Base-by-base conservation (phyloP, 2,888 invertebrate species). In the Polymixis flavicincta region DNA sequence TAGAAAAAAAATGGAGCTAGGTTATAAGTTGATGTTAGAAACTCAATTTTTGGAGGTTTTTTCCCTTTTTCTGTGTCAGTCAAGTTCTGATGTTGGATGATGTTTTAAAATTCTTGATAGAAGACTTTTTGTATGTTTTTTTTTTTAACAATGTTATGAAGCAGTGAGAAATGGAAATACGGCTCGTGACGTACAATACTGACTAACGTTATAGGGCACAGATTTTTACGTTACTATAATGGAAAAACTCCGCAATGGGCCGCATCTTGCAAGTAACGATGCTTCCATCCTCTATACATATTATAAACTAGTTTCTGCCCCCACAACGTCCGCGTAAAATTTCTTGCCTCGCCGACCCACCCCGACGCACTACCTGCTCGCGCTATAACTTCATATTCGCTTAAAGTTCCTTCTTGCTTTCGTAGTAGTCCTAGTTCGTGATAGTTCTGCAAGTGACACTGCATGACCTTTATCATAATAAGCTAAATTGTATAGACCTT, bases 1-100 rank as follows among this genome's bases (percentile, higher is more conserved):
- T 74, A 65, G 61, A 72, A 73, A 78, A 37, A 74, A 85, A 74
- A 65, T 77, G 59, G 22, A 54, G 22, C 25, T n/a, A 57, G 52
- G 13, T n/a, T n/a, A n/a, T n/a, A n/a, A n/a, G n/a, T 55, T 71
- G 28, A 50, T 63, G 48, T 64, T 71, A 28, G 54, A 45, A 69
- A 71, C 17, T 32, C 22, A 25, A 25, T 71, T 71, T 63, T 22
- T 7, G 0, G 54, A 32, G 8, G 1, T 22, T 1, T 66, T 50
- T 60, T 54, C 22, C 14, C 0, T 45, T n/a, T 42, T 60, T 19
- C 25, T 1, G 4, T 59, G 22, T 13, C 28, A 2, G 22, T 13
- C n/a, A 2, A 32, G 5, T 19, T 54, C 7, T 60, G 7, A 25
- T 32, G 22, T 17, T 55, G 3, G 48, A 25, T 22, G 22, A 54